Evolutionary conservation across 2,113 vertebrate genomes (phyloP), one percentile per base, ranked within the genome.

Genomic region (Petrocephalus zakoni): DNA sequence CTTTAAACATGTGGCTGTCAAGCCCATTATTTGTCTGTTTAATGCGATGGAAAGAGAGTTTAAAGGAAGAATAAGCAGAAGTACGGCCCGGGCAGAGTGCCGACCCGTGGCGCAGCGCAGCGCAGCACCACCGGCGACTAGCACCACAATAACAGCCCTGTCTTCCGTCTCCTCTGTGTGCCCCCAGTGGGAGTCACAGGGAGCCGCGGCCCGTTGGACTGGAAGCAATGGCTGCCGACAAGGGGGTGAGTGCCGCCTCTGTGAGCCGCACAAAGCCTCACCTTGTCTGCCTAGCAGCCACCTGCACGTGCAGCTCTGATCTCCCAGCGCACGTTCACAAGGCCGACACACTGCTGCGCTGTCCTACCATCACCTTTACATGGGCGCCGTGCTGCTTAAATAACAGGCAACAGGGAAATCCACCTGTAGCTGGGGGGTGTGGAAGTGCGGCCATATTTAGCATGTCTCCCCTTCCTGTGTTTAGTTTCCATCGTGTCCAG

Each of bases 161-260:
- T 89, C 81, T 84, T 46, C 46, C 49, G 21, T 83, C 81, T 49
- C 8, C 86, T 75, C 21, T 37, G n/a, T 34, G 78, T 42, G 29
- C 22, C 78, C 53, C 75, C 88, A 88, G 78, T n/a, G 52, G 37
- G 53, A 29, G 2, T 2, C 17, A 1, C 58, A 87, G 87, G 88
- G 56, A 89, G 86, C 75, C 21, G 84, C 68, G n/a, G 87, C 46
- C 88, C 21, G 53, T 81, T 55, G 11, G 64, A 85, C 88, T 90
- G 90, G 92, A 92, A 92, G 61, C 58, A 6, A 92, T 91, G 90
- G 89, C 87, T 90, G 91, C 89, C 90, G 91, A 87, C 90, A 90
- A 75, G 88, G 85, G 85, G 90, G 92, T 87, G 87, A 90, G 90
- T 88, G 1, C 19, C 85, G 68, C 89, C 87, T 89, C 34, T 91